These are phyloP conservation scores for Triplophysa bombifrons DNA, from an alignment of 2,797 vertebrate genomes.

Conservation along the genomic window DNA sequence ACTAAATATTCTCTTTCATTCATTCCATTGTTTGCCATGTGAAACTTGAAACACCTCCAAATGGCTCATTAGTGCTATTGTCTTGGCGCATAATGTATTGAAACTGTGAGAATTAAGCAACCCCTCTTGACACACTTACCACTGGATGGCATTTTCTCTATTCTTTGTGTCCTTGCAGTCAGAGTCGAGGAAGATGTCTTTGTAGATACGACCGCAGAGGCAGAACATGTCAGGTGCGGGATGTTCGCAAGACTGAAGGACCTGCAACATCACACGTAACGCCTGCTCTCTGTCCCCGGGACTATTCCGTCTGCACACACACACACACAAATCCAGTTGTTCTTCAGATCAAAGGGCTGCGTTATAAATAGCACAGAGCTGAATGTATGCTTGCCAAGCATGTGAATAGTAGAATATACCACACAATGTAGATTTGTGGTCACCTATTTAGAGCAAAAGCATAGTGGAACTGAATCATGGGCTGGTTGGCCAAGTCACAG, in stretches of 20 bases:
- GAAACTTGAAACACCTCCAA: too few species aligned
- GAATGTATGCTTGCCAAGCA: constrained; percentile 27
- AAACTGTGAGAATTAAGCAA: background rate
- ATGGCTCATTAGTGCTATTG: too few species aligned
- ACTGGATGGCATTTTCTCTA: constrained; percentile 89
- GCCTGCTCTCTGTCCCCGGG: constrained; percentile 88
- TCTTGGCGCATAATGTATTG: background rate
- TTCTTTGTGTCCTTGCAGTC: constrained; percentile 88
- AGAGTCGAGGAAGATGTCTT: constrained; percentile 94
- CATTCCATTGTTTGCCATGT: too few species aligned
- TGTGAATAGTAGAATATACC: constrained; percentile 26
- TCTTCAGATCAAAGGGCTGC: constrained; percentile 6
- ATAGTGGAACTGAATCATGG: constrained; percentile 97
- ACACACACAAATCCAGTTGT: constrained; percentile 31
- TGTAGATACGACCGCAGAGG: constrained; percentile 95
- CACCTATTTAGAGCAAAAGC: constrained; percentile 95
- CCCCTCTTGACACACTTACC: constrained; percentile 70
- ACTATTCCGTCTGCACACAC: constrained; percentile 83
- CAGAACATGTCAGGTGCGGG: constrained; percentile 96
- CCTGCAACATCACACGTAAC: constrained; percentile 89
- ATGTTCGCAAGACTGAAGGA: constrained; percentile 86
- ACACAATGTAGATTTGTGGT: constrained; percentile 32
- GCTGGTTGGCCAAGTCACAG: constrained; percentile 90
- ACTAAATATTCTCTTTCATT: background rate
- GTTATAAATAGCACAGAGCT: background rate